Conservation (phyloP, 1,140 invertebrate genomes). For the Heliconius melpomene region DNA sequence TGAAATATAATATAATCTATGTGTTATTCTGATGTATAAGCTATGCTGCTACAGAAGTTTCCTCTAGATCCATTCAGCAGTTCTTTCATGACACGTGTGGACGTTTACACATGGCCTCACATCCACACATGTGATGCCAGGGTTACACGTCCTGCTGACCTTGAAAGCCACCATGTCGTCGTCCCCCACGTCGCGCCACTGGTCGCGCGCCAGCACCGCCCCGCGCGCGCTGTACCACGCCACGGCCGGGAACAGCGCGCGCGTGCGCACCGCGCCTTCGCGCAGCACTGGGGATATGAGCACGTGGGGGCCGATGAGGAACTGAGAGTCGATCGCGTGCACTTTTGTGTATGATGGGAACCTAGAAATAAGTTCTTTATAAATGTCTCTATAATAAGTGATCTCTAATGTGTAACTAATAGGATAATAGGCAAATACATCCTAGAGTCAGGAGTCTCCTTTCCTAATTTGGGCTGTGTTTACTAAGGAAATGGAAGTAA, state of each 20-base stretch:
- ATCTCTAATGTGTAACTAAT: no score
- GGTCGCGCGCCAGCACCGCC: slow-evolving; percentile 61
- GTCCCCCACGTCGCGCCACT: slow-evolving; percentile 54
- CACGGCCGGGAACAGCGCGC: slow-evolving; percentile 86
- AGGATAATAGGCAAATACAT: no score
- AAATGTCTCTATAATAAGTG: no score
- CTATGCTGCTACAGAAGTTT: no score
- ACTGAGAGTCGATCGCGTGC: slow-evolving; percentile 89
- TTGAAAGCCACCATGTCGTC: slow-evolving; percentile 81
- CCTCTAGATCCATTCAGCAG: no score
- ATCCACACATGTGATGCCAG: no score
- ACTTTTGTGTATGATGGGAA: slow-evolving; percentile 85
- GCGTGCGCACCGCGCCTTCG: slow-evolving; percentile 73
- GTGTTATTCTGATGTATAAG: no score
- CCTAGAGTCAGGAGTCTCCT: no score
- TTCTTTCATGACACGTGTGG: no score
- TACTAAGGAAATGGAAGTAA: no score
- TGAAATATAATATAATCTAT: no score
- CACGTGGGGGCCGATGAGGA: slow-evolving; percentile 89
- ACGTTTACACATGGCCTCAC: not conserved
- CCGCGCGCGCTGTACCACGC: slow-evolving; percentile 88
- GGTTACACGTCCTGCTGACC: slow-evolving; percentile 53
- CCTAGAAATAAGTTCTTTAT: slow-evolving; percentile 66
- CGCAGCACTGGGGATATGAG: slow-evolving; percentile 90
- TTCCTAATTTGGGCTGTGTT: no score